phyloP scores from a whole-genome alignment of 37 sponge, comb jelly and placozoan genomes.

The Agelas oroides region DNA sequence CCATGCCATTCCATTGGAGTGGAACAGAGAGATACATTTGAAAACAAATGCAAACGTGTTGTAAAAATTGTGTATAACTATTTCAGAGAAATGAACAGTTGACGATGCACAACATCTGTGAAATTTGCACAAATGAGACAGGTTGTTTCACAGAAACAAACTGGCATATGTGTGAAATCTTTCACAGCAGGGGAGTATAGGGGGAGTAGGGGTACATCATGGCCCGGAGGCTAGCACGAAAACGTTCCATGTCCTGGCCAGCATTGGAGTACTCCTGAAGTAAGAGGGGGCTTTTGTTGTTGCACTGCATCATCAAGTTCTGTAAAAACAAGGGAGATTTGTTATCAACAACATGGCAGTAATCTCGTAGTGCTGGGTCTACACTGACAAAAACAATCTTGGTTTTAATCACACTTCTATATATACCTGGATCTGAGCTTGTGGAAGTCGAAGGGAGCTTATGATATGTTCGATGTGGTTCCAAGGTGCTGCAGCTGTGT shows the following conservation, averaged over 20 bases:
- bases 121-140: not conserved
- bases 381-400: too few relatives aligned
- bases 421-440: too few relatives aligned
- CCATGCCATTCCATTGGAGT: not conserved
- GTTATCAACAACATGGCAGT: too few relatives aligned
- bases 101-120: constrained; percentile 47
- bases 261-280: constrained; percentile 4
- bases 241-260: not conserved
- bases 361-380: too few relatives aligned
- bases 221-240: constrained; percentile 28
- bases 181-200: constrained; percentile 29
- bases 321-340: not conserved
- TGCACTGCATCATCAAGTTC: not conserved
- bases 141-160: constrained; percentile 38
- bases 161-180: not conserved
- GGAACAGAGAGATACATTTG: not conserved
- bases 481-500: too few relatives aligned
- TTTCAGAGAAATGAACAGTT: constrained; percentile 43
- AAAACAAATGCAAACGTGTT: too few relatives aligned
- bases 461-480: too few relatives aligned
- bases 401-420: too few relatives aligned
- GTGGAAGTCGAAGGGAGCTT: too few relatives aligned
- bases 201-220: not conserved
- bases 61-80: too few relatives aligned
- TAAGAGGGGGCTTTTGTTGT: not conserved